Conservation (phyloP, 2,797 vertebrate species). For the Acipenser oxyrinchus region DNA sequence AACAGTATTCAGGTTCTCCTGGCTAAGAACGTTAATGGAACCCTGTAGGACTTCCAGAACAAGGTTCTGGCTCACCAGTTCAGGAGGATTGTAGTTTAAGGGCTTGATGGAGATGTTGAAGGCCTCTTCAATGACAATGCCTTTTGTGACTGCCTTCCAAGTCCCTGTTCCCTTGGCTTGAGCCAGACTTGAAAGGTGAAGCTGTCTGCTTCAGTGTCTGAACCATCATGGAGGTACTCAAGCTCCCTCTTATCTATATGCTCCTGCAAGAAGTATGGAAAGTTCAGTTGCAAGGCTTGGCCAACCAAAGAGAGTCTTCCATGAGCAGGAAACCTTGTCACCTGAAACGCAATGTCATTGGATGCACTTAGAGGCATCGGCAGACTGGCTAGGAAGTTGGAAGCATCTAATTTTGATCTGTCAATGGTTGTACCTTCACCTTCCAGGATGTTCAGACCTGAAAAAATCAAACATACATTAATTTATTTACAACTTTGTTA, state of each 20-base stretch:
- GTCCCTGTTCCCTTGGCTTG: slow-evolving; percentile 27
- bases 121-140: slow-evolving; percentile 63
- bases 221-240: slow-evolving; percentile 67
- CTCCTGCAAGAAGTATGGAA: slow-evolving; percentile 71
- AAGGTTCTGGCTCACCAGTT: slow-evolving; percentile 52
- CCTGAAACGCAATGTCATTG: slow-evolving; percentile 68
- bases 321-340: slow-evolving; percentile 64
- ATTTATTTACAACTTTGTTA: too few species aligned
- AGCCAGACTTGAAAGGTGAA: slow-evolving; percentile 75
- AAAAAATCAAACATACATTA: slow-evolving; percentile 21
- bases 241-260: slow-evolving; percentile 63
- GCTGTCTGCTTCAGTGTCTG: slow-evolving; percentile 51
- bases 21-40: slow-evolving; percentile 59
- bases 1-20: slow-evolving; percentile 69
- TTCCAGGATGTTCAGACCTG: slow-evolving; percentile 76
- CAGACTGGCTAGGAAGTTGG: slow-evolving; percentile 77
- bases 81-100: slow-evolving; percentile 54
- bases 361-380: slow-evolving; percentile 30
- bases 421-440: slow-evolving; percentile 69
- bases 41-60: slow-evolving; percentile 65
- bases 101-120: slow-evolving; percentile 68
- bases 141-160: slow-evolving; percentile 35
- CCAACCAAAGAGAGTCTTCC: slow-evolving; percentile 65
- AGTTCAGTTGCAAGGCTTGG: slow-evolving; percentile 50
- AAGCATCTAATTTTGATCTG: slow-evolving; percentile 66